phyloP scores from a whole-genome alignment of 2,113 vertebrate genomes.

The Erythrolamprus reginae region DNA sequence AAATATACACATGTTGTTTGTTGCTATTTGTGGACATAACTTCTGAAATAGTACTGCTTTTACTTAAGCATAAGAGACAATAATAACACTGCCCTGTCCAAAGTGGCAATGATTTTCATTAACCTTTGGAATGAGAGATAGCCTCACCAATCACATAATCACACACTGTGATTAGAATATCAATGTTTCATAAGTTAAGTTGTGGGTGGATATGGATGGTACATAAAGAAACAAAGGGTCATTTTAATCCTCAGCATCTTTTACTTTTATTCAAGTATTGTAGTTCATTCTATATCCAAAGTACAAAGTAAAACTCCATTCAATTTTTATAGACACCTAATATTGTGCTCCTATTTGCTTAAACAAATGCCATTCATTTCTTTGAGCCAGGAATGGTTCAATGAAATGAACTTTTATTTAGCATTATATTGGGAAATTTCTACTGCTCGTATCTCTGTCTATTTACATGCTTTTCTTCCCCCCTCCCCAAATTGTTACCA shows the following conservation, averaged over 20 bases:
- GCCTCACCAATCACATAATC: not conserved
- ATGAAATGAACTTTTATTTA: not conserved
- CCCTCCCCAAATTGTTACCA: not conserved
- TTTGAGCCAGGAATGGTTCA: not conserved
- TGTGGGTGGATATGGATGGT: not conserved
- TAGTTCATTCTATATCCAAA: not conserved
- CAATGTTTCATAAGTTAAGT: not conserved
- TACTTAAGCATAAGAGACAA: not conserved
- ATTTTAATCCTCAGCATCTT: not conserved
- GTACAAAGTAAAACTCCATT: not conserved
- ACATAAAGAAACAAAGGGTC: not conserved
- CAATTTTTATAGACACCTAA: not conserved
- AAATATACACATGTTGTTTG: not conserved
- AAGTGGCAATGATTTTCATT: not conserved
- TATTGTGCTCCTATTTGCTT: not conserved
- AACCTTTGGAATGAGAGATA: fast-evolving
- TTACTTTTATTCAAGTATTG: conserved; percentile 8
- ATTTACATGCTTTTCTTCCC: not conserved
- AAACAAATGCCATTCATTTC: not conserved
- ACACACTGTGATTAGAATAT: not conserved
- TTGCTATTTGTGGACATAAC: not conserved
- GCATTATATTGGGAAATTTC: not conserved
- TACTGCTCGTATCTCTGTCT: not conserved
- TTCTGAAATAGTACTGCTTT: not conserved
- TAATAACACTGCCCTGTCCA: not conserved